Conservation (phyloP, 1,140 invertebrate genomes). For the Drosophila melanica region DNA sequence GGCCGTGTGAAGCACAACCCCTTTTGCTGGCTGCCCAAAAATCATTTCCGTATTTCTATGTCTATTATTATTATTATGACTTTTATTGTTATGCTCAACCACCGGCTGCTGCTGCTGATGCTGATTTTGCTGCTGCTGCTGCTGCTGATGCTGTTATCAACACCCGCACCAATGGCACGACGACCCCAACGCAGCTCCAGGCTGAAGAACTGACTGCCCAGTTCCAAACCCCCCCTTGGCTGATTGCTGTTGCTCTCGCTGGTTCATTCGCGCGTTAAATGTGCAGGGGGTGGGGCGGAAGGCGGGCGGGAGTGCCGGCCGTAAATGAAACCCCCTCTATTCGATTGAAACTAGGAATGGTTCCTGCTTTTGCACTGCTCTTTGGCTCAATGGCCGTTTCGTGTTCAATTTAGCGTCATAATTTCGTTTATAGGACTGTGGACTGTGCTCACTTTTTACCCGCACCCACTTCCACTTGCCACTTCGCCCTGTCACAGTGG, state of each 20-base stretch:
- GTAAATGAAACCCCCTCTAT: constrained; percentile 51
- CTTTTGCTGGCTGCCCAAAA: constrained; percentile 41
- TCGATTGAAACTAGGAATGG: constrained; percentile 28
- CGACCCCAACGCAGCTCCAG: constrained; percentile 48
- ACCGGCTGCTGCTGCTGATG: constrained; percentile 9
- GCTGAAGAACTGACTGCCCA: constrained; percentile 29
- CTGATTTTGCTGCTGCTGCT: constrained; percentile 23
- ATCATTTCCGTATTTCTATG: constrained; percentile 78
- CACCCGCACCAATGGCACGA: constrained; percentile 46
- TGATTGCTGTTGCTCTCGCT: constrained; percentile 50
- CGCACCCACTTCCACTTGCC: constrained; percentile 1
- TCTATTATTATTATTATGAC: constrained; percentile 74
- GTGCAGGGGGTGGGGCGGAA: constrained; percentile 7
- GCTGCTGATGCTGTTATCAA: constrained; percentile 39
- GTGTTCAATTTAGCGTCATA: constrained; percentile 82
- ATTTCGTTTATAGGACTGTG: constrained; percentile 76
- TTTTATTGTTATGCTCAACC: constrained; percentile 72
- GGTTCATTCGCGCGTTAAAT: constrained; percentile 78
- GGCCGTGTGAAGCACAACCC: constrained; percentile 65
- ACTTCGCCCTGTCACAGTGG: constrained; percentile 27
- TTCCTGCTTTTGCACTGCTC: constrained; percentile 60
- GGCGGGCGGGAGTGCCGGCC: constrained; percentile 9
- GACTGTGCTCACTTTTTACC: constrained; percentile 38
- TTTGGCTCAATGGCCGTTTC: constrained; percentile 73
- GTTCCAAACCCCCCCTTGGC: constrained; percentile 36